Conservation (phyloP, 2,888 invertebrate species). For the Azorinus chamasolen region DNA sequence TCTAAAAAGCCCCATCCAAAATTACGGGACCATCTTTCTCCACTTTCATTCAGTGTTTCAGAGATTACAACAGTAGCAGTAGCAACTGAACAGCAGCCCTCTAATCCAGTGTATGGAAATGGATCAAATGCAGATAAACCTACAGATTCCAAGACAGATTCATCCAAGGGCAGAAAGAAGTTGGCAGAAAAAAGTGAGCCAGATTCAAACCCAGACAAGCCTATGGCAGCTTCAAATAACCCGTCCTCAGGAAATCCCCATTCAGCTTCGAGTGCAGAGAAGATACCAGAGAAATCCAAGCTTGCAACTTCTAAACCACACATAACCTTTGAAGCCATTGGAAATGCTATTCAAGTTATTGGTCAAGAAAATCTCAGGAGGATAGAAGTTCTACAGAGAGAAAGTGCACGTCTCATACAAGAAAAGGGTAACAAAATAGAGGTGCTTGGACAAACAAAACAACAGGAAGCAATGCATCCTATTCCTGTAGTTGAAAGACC, state of each 20-base stretch:
- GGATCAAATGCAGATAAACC: background rate
- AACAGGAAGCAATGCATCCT: background rate
- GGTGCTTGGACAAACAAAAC: constrained; percentile 26
- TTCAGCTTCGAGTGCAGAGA: background rate
- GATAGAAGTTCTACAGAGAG: constrained; percentile 43
- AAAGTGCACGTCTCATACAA: constrained; percentile 27
- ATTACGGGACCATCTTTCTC: constrained; percentile 8
- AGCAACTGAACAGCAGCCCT: constrained; percentile 16
- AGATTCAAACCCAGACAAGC: no score
- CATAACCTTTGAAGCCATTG: constrained; percentile 55
- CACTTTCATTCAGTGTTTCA: constrained; percentile 24
- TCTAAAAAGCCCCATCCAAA: background rate
- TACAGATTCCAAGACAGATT: background rate
- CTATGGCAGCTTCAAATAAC: no score
- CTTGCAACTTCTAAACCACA: background rate
- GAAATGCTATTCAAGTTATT: constrained; percentile 61
- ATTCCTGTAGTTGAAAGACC: constrained; percentile 12
- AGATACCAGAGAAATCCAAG: background rate
- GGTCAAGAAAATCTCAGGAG: constrained; percentile 55
- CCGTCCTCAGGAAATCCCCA: no score
- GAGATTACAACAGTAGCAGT: constrained; percentile 25
- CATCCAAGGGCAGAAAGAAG: no score
- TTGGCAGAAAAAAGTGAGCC: no score
- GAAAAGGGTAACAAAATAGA: constrained; percentile 7
- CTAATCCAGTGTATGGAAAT: constrained; percentile 32